Evolutionary conservation across 2,888 invertebrate genomes (phyloP), one percentile per base, ranked within the genome.

Genomic region (Danaus chrysippus): DNA sequence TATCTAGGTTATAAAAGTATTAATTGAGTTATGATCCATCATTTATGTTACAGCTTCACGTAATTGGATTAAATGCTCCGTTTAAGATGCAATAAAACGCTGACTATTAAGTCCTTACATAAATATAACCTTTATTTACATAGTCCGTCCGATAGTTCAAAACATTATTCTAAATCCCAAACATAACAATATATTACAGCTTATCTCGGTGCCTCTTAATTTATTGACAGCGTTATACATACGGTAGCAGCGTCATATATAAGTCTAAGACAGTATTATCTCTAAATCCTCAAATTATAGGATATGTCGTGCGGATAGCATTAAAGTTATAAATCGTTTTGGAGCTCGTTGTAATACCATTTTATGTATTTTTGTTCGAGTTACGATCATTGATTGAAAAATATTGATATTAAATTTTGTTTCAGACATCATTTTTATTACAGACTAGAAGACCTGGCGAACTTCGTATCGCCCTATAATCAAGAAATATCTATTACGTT

Each of bases 301-400:
- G 67, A 63, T 67, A 65, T 59, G 66, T 64, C 68, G 17, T 57
- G 19, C 56, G 62, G 62, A 62, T 63, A 64, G 68, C 59, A 68
- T 71, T 68, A 70, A 58, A 63, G 52, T 19, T 61, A 70, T 71
- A 70, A 71, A 71, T 70, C 63, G 65, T 62, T 68, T 63, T 34
- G 61, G 44, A 54, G 43, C 54, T 54, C 49, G 43, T 61, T 65
- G 61, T 69, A 70, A 69, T 70, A 68, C 66, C 58, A 61, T 69
- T 77, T 76, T 73, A 72, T 70, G 70, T 71, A 72, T 72, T 68
- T 73, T 74, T 65, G 66, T 57, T 67, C 71, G 74, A 76, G 69
- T 76, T 77, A 78, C 72, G 71, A 70, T 67, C 66, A 64, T 71
- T 84, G 79, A 83, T 84, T 82, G 78, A 79, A 81, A 83, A 78